Evolutionary conservation across 2,888 invertebrate genomes (phyloP), one percentile per base, ranked within the genome.

Genomic region (Cordilura impudica): DNA sequence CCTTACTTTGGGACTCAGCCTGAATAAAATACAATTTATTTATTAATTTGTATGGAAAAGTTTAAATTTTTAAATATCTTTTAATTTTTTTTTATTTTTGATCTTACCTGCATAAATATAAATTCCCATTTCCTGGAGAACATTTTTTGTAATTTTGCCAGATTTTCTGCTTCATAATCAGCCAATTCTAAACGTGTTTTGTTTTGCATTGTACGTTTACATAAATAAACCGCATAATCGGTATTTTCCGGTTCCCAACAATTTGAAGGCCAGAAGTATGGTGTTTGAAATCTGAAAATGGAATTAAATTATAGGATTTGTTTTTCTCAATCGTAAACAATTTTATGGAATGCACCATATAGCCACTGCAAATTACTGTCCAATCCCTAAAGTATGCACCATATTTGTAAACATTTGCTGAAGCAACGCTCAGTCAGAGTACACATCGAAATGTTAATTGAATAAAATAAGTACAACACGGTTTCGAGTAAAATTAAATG

Each of bases 101-200:
- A 56, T 71, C 69, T 71, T 49, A 89, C 99, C 91, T 99, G 99
- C 98, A 99, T 98, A 90, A 98, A 99, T 86, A 99, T 99, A 89
- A 99, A 99, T 91, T 99, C 99, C 99, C 99, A 99, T 90, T 99
- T 99, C 72, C 99, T 92, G 14, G 97, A 97, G 91, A 99, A 99
- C 97, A 99, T 98, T 91, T 99, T 99, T 91, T 99, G 99, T 54
- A 99, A 91, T 66, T 98, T 92, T 1, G 99, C 98, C 81, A 99
- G 91, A 86, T 98, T 99, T 90, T 99, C 99, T 0, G 99, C 98
- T 89, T 99, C 99, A 89, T 99, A 99, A 90, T 99, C 99, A 0
- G 99, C 98, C 84, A 99, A 91, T 90, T 99, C 99, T 82, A 99
- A 91, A 12, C 99, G 93, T 0, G 99, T 98, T 88, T 99, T 99